Evolutionary conservation across 2,113 vertebrate genomes (phyloP).

Genomic region (Oostethus manadensis): DNA sequence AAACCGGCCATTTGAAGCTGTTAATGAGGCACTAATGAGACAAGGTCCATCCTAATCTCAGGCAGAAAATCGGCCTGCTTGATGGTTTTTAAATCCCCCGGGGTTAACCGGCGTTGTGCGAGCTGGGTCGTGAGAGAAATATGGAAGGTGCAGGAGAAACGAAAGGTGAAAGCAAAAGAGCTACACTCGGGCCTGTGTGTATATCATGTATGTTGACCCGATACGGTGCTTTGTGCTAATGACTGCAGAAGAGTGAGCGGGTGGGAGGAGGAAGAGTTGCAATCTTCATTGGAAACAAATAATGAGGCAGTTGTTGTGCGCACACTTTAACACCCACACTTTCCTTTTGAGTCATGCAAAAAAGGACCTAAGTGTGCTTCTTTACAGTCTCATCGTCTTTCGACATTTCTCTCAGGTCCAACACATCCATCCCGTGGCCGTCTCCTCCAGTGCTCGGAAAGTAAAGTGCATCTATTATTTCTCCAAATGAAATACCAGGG

Average conservation of each 20-base stretch:
- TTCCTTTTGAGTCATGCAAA: slow-evolving; percentile 1
- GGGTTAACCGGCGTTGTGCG: slow-evolving; percentile 33
- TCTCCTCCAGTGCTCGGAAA: slow-evolving; percentile 9
- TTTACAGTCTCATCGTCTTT: slow-evolving; percentile 16
- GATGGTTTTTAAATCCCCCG: slow-evolving; percentile 22
- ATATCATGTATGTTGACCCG: neutral
- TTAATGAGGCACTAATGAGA: slow-evolving; percentile 65
- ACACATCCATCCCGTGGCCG: slow-evolving; percentile 11
- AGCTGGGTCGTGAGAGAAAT: slow-evolving; percentile 43
- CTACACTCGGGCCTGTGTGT: neutral
- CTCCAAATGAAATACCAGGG: slow-evolving; percentile 14
- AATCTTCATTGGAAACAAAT: slow-evolving; percentile 43
- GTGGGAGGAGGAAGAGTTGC: slow-evolving; percentile 18
- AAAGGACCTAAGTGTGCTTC: neutral
- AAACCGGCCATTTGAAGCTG: slow-evolving; percentile 49
- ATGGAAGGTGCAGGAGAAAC: neutral
- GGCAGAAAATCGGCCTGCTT: slow-evolving; percentile 21
- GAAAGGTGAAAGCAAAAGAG: slow-evolving; percentile 27
- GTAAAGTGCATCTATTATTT: slow-evolving; percentile 35
- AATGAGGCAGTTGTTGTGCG: slow-evolving; percentile 30
- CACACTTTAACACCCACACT: slow-evolving; percentile 32
- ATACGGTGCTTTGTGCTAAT: slow-evolving; percentile 18
- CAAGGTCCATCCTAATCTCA: slow-evolving; percentile 50
- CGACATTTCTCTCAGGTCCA: slow-evolving; percentile 16
- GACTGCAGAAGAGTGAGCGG: slow-evolving; percentile 31